phyloP scores from a whole-genome alignment of 2,113 vertebrate species.

The Anseranas semipalmata region DNA sequence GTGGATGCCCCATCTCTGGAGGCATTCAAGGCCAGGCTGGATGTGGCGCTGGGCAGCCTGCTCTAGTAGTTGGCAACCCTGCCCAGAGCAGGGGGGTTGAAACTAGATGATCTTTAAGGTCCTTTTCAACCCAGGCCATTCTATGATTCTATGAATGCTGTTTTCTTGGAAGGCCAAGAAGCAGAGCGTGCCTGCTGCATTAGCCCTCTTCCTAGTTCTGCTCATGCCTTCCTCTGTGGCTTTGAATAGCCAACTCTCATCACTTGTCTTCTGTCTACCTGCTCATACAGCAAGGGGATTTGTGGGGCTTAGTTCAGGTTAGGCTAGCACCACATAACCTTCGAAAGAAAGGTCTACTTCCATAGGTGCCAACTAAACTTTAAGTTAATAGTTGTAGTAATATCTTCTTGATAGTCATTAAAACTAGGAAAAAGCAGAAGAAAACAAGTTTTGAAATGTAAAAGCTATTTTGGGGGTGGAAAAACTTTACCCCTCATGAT shows the following conservation, averaged over 20 bases:
- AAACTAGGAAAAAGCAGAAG: not conserved
- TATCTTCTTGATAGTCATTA: not conserved
- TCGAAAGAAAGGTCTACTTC: not conserved
- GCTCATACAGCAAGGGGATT: not conserved
- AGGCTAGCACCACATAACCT: not conserved
- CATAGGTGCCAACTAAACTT: not conserved
- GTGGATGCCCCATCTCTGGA: too few relatives aligned
- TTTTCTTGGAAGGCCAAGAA: not conserved
- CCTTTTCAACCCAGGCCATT: too few relatives aligned
- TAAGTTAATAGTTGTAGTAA: not conserved
- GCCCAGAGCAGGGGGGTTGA: too few relatives aligned
- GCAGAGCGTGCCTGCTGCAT: not conserved
- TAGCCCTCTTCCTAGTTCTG: not conserved
- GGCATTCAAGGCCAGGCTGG: too few relatives aligned
- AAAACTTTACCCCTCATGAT: not conserved
- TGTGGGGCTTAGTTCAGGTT: not conserved
- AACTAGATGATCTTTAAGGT: too few relatives aligned
- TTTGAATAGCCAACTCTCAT: rapidly evolving
- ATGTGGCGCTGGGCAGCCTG: too few relatives aligned
- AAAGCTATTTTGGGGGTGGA: not conserved
- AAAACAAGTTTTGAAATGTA: not conserved
- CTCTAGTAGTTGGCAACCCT: too few relatives aligned
- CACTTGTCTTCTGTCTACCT: not conserved
- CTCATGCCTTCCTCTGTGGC: not conserved
- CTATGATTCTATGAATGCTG: too few relatives aligned